Percentiles rank a stretch among this genome's conserved stretches.
These are phyloP conservation scores for Clamator glandarius DNA, from an alignment of 2,797 vertebrate genomes.

Conservation along the genomic window DNA sequence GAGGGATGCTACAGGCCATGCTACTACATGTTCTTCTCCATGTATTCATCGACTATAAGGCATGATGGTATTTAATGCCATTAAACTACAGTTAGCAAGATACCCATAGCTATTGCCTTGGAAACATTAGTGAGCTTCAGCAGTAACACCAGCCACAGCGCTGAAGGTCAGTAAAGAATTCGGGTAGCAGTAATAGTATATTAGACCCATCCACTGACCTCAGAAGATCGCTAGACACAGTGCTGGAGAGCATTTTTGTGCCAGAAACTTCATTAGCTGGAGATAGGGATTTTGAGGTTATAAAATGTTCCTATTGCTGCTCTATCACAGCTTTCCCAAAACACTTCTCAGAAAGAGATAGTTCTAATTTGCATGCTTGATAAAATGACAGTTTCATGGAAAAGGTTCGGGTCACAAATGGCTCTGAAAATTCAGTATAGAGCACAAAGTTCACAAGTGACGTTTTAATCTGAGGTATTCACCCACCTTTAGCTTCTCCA, in stretches of 20 bases:
- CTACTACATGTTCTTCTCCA: not conserved
- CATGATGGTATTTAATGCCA: not conserved
- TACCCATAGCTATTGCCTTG: not conserved
- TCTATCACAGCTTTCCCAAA: not conserved
- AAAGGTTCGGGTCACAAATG: not conserved
- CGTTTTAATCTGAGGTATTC: not conserved
- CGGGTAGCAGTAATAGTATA: not conserved
- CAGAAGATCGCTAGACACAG: not conserved
- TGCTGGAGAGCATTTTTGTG: not conserved
- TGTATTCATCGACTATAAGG: not conserved
- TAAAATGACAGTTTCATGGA: not conserved
- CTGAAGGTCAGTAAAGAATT: not conserved
- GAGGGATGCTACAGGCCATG: not conserved
- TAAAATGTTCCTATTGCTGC: not conserved
- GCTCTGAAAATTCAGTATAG: not conserved
- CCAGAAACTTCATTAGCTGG: not conserved
- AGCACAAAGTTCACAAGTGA: not conserved
- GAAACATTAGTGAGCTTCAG: not conserved
- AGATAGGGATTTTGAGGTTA: not conserved
- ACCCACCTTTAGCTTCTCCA: not conserved
- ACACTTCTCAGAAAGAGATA: not conserved
- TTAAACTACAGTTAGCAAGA: not conserved
- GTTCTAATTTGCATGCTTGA: not conserved
- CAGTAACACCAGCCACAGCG: not conserved
- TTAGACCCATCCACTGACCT: accelerated